These are phyloP conservation scores for Spilogale gracilis DNA, from an alignment of 2,113 vertebrate species.

Conservation along the genomic window DNA sequence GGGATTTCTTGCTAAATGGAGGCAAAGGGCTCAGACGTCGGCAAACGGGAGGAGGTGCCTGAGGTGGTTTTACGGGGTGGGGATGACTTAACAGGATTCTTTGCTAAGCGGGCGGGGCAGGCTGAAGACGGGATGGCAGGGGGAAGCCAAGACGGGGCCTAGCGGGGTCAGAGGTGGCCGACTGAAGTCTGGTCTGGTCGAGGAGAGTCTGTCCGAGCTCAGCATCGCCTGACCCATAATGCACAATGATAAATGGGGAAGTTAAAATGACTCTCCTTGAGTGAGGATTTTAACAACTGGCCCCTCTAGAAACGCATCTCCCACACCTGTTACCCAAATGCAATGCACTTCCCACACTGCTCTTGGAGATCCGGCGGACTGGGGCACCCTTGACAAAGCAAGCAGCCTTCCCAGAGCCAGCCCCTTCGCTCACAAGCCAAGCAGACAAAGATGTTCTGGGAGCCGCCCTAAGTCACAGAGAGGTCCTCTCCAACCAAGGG, in stretches of 20 bases:
- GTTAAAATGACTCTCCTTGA: not conserved
- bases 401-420: not conserved
- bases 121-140: not conserved
- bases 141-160: not conserved
- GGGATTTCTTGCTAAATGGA: not conserved
- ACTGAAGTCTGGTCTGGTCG: too few relatives aligned
- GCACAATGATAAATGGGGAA: not conserved
- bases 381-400: not conserved
- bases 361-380: not conserved
- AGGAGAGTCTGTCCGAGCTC: accelerated
- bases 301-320: not conserved
- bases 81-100: not conserved
- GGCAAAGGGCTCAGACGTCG: not conserved
- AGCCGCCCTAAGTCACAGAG: not conserved
- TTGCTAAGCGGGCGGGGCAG: not conserved
- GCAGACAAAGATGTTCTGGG: not conserved
- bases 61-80: accelerated
- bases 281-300: not conserved
- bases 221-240: accelerated
- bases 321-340: not conserved
- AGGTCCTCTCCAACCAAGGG: not conserved
- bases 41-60: not conserved
- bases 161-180: not conserved
- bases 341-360: not conserved
- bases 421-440: not conserved